Base-by-base conservation (phyloP, 2,888 invertebrate genomes). In the Eutolmus rufibarbis region DNA sequence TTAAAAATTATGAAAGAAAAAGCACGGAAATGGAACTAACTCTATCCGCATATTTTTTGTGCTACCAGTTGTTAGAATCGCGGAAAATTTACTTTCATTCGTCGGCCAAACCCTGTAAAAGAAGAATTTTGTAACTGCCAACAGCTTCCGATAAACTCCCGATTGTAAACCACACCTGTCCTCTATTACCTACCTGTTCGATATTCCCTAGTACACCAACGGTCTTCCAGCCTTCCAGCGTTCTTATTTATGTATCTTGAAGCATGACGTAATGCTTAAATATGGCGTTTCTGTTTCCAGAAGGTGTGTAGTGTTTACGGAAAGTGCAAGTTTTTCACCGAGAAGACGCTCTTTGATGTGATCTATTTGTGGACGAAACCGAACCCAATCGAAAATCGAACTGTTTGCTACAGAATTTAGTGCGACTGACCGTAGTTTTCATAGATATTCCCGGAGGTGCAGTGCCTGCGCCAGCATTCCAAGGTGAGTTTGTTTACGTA, bases 261-360 rank as follows among this genome's bases (percentile, higher is more conserved):
- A 78, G 56, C 19, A 82, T 88, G 88, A 88, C 88, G 88, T 88
- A 88, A 88, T 88, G 57, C 76, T 85, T 85, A 87, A 88, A 88
- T 79, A 88, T 88, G 88, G 88, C 88, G 88, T 88, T 88, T 74
- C 40, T 79, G 77, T 28, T 74, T 66, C 78, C 51, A 57, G 46
- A 84, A 87, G 87, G 74, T 66, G 87, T 86, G 77, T 86, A 77
- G 85, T 74, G 85, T 74, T 85, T 74, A 46, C 74, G 85, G 74
- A 85, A 85, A 74, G 74, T 85, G 74, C 46, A 74, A 85, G 74
- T 74, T 85, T 74, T 85, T 85, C 74, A 43, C 40, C 74, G 16
- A 66, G 8, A 51, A 46, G n/a, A 79, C 57, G 31, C 28, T 82
- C 16, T 34, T 82, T 57, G 23, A 82, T 82, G 82, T 82, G 66